Base-by-base conservation (phyloP, 2,113 vertebrate species). In the Rhinopomastus cyanomelas region DNA sequence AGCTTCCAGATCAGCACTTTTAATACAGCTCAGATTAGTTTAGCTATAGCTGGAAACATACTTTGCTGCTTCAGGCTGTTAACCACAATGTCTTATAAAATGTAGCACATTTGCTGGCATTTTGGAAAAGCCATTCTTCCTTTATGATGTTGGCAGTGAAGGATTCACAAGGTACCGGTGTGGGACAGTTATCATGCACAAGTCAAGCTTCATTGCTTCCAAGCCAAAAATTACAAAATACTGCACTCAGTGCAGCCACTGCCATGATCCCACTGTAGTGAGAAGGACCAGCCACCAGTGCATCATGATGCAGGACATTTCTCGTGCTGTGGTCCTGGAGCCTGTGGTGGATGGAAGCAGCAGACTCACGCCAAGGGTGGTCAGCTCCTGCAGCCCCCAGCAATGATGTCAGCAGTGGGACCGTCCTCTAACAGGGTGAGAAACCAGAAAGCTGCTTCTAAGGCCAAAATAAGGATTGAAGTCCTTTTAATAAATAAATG, bases 201-300 rank as follows among this genome's bases (percentile, higher is more conserved):
- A 96, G 95, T 96, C 97, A 97, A 96, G 96, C 94, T 96, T 96
- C 96, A 96, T 97, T 97, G 97, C 94, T 96, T 97, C 96, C 96
- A 82, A 97, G 96, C 95, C 95, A 97, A 97, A 97, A 97, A 97
- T 95, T 94, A 97, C 94, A 93, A 92, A 93, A 93, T 92, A 94
- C 95, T 32, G 82, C 30, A 88, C 95, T 87, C 94, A 96, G 93
- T 48, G 2, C 32, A 23, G 34, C 32, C 52, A 23, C 18, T n/a
- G 2, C 25, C 34, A 22, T 79, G 6, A 16, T 84, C 82, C n/a
- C 2, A 3, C 18, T 46, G 95, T 82, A 30, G 74, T 8, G 80
- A 83, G 89, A 80, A 94, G 97, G 95, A 96, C 96, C 96, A 53
- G 60, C 96, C 13, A 91, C 85, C 26, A 1, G 10, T 19, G 18